These are phyloP conservation scores for Prosopocoilus inquinatus DNA, from an alignment of 2,888 invertebrate genomes.

Conservation along the genomic window DNA sequence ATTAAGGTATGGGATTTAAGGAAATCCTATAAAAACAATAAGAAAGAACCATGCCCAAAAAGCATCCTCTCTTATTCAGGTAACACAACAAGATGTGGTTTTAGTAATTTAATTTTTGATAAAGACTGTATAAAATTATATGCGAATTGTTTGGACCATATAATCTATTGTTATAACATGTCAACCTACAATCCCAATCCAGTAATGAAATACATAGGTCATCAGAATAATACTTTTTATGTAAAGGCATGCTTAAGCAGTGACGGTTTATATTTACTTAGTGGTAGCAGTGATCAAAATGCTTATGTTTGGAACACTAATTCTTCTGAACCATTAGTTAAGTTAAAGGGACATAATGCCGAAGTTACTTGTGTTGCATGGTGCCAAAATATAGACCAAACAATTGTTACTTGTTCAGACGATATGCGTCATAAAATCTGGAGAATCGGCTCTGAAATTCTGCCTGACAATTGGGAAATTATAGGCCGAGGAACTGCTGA, in stretches of 20 bases:
- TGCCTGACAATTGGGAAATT: conserved; percentile 42
- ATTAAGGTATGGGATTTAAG: conserved; percentile 86
- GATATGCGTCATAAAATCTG: conserved; percentile 78
- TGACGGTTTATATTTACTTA: conserved; percentile 77
- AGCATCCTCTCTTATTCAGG: conserved; percentile 73
- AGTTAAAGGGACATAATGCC: conserved; percentile 72
- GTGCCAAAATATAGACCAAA: conserved; percentile 58
- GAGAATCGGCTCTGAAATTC: conserved; percentile 60
- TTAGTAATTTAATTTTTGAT: conserved; percentile 76
- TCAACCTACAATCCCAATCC: conserved; percentile 67
- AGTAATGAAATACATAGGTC: conserved; percentile 65
- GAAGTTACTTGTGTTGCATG: conserved; percentile 89
- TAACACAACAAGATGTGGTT: conserved; percentile 67
- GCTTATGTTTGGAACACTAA: conserved; percentile 84
- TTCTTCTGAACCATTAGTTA: conserved; percentile 63
- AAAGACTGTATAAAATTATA: conserved; percentile 67
- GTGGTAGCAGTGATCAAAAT: conserved; percentile 84
- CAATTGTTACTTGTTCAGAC: conserved; percentile 78
- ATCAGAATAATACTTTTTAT: conserved; percentile 79
- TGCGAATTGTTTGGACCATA: conserved; percentile 85
- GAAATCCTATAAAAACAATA: conserved; percentile 71
- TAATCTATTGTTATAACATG: conserved; percentile 82
- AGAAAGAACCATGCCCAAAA: conserved; percentile 69
- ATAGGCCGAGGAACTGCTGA: conserved; percentile 33
- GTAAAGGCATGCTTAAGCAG: conserved; percentile 80